Conservation (phyloP, 1,140 invertebrate genomes). For the Theocolax elegans region DNA sequence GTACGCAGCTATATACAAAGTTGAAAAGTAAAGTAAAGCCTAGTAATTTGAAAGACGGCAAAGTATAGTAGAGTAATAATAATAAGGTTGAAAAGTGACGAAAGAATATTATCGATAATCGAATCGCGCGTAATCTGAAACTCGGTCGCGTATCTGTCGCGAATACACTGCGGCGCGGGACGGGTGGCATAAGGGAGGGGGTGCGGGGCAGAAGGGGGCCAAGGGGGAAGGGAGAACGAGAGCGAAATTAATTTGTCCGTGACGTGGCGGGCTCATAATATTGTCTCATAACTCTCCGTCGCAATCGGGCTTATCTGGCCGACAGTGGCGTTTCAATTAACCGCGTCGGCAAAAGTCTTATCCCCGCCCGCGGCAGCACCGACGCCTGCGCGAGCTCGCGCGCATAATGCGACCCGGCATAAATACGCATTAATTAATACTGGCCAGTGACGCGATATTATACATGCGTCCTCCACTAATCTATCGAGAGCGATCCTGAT, state of each 20-base stretch:
- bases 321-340: conserved; percentile 57
- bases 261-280: conserved; percentile 51
- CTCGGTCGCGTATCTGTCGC: background rate
- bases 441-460: background rate
- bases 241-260: conserved; percentile 56
- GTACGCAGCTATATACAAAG: no score
- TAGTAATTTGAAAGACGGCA: no score
- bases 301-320: conserved; percentile 52
- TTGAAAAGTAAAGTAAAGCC: no score
- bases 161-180: background rate
- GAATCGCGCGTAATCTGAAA: conserved; percentile 19
- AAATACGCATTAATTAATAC: conserved; percentile 56
- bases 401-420: conserved; percentile 47
- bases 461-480: background rate
- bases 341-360: conserved; percentile 54
- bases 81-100: background rate
- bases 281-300: conserved; percentile 54
- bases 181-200: no score
- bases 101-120: conserved; percentile 41
- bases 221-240: no score
- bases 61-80: no score
- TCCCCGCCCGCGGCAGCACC: conserved; percentile 44
- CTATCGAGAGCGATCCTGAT: background rate
- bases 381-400: no score
- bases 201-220: no score